Conservation (phyloP, 2,113 vertebrate genomes). For the Junco hyemalis region DNA sequence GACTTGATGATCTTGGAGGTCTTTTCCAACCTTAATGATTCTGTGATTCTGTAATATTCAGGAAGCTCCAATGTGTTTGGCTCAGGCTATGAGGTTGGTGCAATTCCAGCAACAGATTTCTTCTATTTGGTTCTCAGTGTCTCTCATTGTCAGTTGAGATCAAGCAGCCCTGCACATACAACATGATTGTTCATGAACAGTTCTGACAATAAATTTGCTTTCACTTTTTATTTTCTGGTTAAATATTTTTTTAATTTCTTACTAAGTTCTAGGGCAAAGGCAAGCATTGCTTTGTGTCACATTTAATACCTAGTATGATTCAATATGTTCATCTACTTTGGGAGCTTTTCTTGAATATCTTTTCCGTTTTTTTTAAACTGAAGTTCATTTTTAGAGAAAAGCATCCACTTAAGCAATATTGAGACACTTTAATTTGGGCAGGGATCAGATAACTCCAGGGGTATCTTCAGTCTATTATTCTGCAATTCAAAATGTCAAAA, state of each 20-base stretch:
- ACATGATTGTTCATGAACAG: neutral
- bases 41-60: neutral
- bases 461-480: constrained; percentile 47
- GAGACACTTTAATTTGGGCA: constrained; percentile 52
- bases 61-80: neutral
- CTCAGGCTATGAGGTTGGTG: neutral
- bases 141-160: neutral
- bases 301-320: neutral
- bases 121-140: neutral
- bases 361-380: neutral
- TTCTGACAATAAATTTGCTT: neutral
- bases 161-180: neutral
- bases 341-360: neutral
- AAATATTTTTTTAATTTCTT: neutral
- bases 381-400: constrained; percentile 26
- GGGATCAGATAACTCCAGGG: constrained; percentile 20
- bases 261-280: neutral
- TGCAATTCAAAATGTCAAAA: constrained; percentile 5
- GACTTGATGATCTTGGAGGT: neutral
- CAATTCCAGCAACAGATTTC: neutral
- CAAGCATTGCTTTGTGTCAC: neutral
- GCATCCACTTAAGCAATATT: constrained; percentile 33
- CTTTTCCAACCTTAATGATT: neutral
- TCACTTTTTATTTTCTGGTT: neutral
- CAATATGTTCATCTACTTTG: neutral